These are phyloP conservation scores for Oceanodroma tethys DNA, from an alignment of 2,113 vertebrate species.

Conservation along the genomic window DNA sequence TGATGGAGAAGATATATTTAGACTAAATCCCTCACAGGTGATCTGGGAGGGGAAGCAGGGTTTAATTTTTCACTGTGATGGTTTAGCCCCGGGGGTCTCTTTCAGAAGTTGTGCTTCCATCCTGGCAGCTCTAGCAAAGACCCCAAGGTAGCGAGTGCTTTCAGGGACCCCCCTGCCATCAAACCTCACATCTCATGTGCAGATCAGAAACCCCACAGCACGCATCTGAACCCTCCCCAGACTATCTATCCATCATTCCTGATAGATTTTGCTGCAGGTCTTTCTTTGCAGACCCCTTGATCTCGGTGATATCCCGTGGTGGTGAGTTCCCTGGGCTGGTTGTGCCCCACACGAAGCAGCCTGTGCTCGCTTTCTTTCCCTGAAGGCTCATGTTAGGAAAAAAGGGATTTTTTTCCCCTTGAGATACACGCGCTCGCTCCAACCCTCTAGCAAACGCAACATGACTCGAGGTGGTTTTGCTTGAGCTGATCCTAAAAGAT, in stretches of 20 bases:
- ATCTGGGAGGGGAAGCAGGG: neutral
- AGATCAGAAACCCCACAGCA: neutral
- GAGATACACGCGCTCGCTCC: rapidly evolving
- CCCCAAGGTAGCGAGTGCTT: neutral
- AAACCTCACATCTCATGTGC: neutral
- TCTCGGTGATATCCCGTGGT: rapidly evolving
- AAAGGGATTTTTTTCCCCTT: neutral
- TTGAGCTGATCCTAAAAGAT: neutral
- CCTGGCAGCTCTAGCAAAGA: neutral
- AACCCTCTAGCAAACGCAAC: neutral
- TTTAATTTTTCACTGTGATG: neutral
- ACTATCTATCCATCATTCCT: neutral
- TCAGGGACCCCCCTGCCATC: rapidly evolving
- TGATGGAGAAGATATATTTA: neutral
- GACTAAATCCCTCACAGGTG: neutral
- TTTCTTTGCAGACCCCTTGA: neutral
- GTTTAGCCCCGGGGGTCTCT: neutral
- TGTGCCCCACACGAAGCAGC: rapidly evolving
- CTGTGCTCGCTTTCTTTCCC: neutral
- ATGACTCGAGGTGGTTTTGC: neutral
- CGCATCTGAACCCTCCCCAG: rapidly evolving
- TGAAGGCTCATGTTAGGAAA: neutral
- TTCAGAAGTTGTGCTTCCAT: neutral
- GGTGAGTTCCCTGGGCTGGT: neutral
- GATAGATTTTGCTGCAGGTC: neutral